Evolutionary conservation across 2,797 vertebrate species (phyloP).

Genomic region (Rhabdophis nuchalis): DNA sequence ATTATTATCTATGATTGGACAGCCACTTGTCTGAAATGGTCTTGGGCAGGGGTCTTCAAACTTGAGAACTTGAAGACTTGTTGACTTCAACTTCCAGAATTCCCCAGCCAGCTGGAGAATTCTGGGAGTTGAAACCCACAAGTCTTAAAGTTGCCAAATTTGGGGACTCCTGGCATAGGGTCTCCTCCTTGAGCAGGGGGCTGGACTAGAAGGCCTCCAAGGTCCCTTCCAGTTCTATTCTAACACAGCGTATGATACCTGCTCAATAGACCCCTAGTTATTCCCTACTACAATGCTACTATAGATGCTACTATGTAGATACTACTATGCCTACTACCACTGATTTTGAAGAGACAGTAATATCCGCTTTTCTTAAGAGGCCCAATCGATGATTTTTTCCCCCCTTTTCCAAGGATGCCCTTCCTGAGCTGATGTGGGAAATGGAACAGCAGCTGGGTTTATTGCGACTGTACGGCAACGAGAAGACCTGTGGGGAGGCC

Average conservation of each 20-base stretch:
- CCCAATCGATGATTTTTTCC: neutral
- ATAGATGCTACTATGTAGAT: neutral
- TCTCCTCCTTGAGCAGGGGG: too few species aligned
- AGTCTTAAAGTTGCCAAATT: too few species aligned
- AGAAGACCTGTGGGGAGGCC: slow-evolving; percentile 52
- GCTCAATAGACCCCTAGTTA: neutral
- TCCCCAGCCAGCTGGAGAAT: too few species aligned
- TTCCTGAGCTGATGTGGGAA: slow-evolving; percentile 75
- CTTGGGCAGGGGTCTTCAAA: too few species aligned
- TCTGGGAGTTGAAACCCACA: too few species aligned
- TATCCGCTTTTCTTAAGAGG: neutral
- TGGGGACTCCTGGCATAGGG: too few species aligned
- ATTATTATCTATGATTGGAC: too few species aligned
- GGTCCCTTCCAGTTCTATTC: too few species aligned
- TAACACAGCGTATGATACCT: neutral
- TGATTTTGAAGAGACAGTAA: neutral
- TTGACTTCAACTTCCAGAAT: too few species aligned
- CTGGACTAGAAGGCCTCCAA: too few species aligned
- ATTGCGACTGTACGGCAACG: slow-evolving; percentile 73
- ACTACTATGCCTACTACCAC: neutral
- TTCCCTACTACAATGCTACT: neutral
- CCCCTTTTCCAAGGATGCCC: slow-evolving; percentile 50
- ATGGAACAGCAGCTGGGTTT: slow-evolving; percentile 83
- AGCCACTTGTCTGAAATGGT: too few species aligned
- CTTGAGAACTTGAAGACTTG: too few species aligned